These are phyloP conservation scores for Meteorus cinctellus DNA, from an alignment of 2,888 invertebrate species.

Conservation along the genomic window DNA sequence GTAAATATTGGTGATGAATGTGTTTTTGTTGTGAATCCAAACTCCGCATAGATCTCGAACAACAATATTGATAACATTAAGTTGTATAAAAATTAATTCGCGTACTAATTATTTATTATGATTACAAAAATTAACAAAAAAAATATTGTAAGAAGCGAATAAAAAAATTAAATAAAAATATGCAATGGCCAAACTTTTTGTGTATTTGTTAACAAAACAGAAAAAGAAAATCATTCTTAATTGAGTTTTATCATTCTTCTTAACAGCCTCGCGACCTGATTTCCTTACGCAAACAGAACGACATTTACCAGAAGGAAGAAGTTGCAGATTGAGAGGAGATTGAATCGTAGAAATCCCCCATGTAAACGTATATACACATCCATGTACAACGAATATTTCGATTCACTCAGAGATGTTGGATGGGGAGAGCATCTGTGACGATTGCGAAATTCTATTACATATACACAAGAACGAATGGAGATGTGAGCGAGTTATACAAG, in stretches of 20 bases:
- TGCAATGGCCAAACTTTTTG: neutral
- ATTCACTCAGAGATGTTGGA: constrained; percentile 17
- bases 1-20: constrained; percentile 10
- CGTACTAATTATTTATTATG: constrained; percentile 18
- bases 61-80: constrained; percentile 1
- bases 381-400: constrained; percentile 8
- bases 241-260: constrained; percentile 2
- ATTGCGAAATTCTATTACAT: constrained; percentile 35
- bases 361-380: constrained; percentile 2
- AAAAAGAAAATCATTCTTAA: neutral
- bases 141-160: constrained; percentile 8
- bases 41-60: neutral
- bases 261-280: constrained; percentile 37
- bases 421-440: constrained; percentile 14
- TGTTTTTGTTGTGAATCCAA: neutral
- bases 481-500: constrained; percentile 5
- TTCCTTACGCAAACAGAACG: constrained; percentile 36
- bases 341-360: constrained; percentile 36
- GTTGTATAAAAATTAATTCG: constrained; percentile 22
- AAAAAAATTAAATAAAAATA: constrained; percentile 14
- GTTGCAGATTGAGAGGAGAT: constrained; percentile 11
- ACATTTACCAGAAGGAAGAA: constrained; percentile 5
- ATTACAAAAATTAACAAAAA: neutral
- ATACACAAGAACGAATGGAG: constrained; percentile 9
- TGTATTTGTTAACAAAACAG: neutral